Evolutionary conservation across 2,113 vertebrate species (phyloP).

Genomic region (Penelope pileata): DNA sequence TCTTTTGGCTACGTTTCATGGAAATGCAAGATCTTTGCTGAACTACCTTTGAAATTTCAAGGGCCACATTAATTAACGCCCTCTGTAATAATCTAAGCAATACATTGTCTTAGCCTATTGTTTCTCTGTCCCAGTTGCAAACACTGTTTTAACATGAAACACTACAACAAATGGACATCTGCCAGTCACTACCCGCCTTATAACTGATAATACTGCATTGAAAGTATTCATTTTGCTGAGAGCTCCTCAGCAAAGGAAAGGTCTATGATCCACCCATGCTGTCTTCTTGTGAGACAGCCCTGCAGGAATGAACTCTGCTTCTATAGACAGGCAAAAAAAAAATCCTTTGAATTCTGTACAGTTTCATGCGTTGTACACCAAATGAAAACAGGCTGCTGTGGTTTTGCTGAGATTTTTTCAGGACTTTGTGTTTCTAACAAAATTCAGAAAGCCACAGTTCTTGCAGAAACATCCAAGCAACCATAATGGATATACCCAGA

Average conservation of each 20-base stretch:
- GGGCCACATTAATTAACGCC: background rate
- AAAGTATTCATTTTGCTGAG: background rate
- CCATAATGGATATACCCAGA: background rate
- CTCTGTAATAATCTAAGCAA: background rate
- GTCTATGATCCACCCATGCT: background rate
- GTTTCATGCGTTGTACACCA: background rate
- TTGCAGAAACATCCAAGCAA: background rate
- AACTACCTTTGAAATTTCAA: background rate
- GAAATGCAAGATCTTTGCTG: background rate
- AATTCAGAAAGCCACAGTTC: background rate
- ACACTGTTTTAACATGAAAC: background rate
- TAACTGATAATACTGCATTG: accelerated
- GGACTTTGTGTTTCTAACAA: background rate
- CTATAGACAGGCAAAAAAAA: accelerated
- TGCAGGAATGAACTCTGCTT: accelerated
- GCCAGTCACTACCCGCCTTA: background rate
- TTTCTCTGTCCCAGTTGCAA: background rate
- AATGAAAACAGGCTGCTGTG: background rate
- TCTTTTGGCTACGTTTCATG: background rate
- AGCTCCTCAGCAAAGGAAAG: background rate
- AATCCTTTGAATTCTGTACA: background rate
- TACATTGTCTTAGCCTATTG: background rate
- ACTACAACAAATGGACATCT: background rate
- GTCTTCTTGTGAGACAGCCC: background rate
- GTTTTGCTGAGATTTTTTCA: background rate